A percentile compares a stretch with the other conserved stretches of the same genome.
phyloP scores from a whole-genome alignment of 1,140 invertebrate species.

The Drosophila ohnishii region DNA sequence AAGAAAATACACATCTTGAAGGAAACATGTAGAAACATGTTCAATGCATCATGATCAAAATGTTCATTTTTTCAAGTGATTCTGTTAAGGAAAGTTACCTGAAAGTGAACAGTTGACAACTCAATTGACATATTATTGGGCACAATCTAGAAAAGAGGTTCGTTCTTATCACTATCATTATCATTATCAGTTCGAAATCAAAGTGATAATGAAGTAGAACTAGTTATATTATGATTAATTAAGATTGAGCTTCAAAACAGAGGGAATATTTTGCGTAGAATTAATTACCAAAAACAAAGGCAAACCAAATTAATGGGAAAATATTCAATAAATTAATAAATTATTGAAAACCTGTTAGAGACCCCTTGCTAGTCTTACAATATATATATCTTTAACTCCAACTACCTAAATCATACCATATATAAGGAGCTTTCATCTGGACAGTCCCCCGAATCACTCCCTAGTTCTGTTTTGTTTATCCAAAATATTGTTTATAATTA shows the following conservation, averaged over 20 bases:
- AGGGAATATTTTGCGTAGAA: too few relatives aligned
- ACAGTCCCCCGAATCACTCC: neutral
- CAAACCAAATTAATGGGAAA: too few relatives aligned
- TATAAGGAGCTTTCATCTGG: neutral
- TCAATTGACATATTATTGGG: neutral
- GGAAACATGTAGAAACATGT: too few relatives aligned
- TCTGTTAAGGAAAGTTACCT: neutral
- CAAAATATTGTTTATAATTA: slow-evolving; percentile 58
- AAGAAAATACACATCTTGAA: neutral
- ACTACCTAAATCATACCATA: too few relatives aligned
- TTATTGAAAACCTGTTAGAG: too few relatives aligned
- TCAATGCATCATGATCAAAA: neutral
- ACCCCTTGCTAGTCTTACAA: too few relatives aligned
- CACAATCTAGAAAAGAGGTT: slow-evolving; percentile 1
- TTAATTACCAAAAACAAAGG: too few relatives aligned
- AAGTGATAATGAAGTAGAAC: neutral
- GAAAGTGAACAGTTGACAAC: neutral
- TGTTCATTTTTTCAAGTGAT: neutral
- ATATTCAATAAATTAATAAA: too few relatives aligned
- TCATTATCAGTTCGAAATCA: neutral
- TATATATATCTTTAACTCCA: too few relatives aligned
- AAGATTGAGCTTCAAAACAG: neutral
- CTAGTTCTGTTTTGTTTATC: slow-evolving; percentile 34
- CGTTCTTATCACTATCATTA: neutral
- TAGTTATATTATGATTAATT: slow-evolving; percentile 1